These are phyloP conservation scores for Cavia aperea DNA, from an alignment of 2,113 vertebrate genomes.

Conservation along the genomic window DNA sequence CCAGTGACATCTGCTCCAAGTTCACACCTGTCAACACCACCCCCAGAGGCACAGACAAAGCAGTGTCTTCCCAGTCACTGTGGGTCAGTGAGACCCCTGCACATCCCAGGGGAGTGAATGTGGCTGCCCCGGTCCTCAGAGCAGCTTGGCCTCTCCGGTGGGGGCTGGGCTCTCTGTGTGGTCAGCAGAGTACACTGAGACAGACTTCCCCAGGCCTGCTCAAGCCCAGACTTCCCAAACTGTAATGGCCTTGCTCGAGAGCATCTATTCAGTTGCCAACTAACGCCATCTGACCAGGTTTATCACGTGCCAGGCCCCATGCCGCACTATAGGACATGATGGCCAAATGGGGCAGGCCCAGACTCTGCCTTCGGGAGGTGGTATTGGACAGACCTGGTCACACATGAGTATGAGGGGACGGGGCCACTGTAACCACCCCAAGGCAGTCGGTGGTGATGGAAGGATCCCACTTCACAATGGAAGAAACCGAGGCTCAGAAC, in stretches of 20 bases:
- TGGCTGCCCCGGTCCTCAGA: background rate
- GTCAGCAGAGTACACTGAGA: background rate
- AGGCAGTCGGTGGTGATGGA: background rate
- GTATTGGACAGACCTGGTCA: background rate
- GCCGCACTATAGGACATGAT: fast-evolving
- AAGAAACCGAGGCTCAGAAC: background rate
- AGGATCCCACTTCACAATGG: background rate
- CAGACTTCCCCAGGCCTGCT: background rate
- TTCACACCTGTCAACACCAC: background rate
- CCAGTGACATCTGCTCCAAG: background rate
- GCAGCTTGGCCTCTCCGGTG: background rate
- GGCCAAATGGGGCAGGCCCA: background rate
- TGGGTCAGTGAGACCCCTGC: background rate
- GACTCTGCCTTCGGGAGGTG: background rate
- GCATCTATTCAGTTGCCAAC: background rate
- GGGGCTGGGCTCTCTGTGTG: background rate
- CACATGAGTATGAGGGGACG: background rate
- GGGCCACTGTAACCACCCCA: background rate
- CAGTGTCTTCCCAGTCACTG: background rate
- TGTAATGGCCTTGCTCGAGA: background rate
- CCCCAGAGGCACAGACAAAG: background rate
- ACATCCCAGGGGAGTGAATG: background rate
- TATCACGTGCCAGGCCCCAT: background rate
- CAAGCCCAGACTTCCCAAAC: background rate
- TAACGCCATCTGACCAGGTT: background rate